Evolutionary conservation across 1,140 invertebrate species (phyloP).

Genomic region (Drepana arcuata): DNA sequence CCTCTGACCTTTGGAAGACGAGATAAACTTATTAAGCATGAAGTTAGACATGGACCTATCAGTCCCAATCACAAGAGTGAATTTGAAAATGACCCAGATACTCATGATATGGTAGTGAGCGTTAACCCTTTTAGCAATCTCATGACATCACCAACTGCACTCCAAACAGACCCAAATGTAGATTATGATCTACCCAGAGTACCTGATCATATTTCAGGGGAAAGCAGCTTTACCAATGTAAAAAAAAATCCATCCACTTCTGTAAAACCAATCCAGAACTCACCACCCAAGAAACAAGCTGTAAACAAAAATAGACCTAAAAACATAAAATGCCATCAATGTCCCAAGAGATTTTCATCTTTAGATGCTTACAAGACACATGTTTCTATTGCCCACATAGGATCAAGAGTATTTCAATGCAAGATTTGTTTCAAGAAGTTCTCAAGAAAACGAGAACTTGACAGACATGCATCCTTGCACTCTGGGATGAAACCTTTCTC

Average conservation of each 20-base stretch:
- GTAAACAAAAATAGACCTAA: constrained; percentile 49
- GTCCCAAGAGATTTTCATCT: constrained; percentile 70
- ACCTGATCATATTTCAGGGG: constrained; percentile 70
- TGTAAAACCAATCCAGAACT: constrained; percentile 29
- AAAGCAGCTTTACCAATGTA: constrained; percentile 61
- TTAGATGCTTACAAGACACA: constrained; percentile 63
- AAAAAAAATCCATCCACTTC: constrained; percentile 41
- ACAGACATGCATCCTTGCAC: constrained; percentile 75
- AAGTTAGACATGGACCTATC: constrained; percentile 67
- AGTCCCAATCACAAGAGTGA: constrained; percentile 29
- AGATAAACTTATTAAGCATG: constrained; percentile 76
- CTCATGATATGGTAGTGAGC: constrained; percentile 73
- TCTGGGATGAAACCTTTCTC: constrained; percentile 75
- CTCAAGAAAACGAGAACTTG: constrained; percentile 75
- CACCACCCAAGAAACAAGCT: constrained; percentile 41
- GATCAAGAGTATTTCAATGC: constrained; percentile 67
- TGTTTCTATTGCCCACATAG: constrained; percentile 61
- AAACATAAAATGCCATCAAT: constrained; percentile 68
- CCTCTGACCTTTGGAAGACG: constrained; percentile 77
- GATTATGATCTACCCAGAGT: constrained; percentile 61
- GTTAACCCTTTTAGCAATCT: constrained; percentile 72
- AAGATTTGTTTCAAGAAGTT: constrained; percentile 77
- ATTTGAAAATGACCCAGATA: constrained; percentile 35
- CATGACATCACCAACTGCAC: constrained; percentile 36
- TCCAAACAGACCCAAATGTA: constrained; percentile 37